Evolutionary conservation across 2,888 invertebrate species (phyloP).

Genomic region (Tetramorium bicarinatum): DNA sequence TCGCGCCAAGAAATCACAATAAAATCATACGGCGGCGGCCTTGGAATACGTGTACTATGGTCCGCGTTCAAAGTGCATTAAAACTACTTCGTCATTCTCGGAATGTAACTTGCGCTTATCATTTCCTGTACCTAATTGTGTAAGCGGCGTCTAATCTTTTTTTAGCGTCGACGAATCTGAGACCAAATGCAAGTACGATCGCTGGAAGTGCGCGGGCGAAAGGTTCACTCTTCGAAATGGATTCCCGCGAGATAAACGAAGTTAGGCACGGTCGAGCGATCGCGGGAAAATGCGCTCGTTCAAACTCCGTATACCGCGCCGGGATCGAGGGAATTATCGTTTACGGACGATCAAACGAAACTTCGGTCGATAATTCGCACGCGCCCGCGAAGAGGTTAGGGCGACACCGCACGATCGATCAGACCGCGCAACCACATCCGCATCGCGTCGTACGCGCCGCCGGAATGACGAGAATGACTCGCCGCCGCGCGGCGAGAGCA

Average conservation of each 20-base stretch:
- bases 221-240: not conserved
- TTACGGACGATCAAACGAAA: not conserved
- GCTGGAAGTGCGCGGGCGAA: not conserved
- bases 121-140: not conserved
- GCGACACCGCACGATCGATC: constrained; percentile 12
- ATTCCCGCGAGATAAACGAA: not conserved
- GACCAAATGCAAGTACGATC: not conserved
- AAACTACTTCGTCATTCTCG: not conserved
- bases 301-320: too few relatives aligned
- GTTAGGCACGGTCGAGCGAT: not conserved
- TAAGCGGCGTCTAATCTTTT: not conserved
- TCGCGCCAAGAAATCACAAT: too few relatives aligned
- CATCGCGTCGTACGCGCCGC: not conserved
- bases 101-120: not conserved
- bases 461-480: constrained; percentile 22
- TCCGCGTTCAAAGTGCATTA: not conserved
- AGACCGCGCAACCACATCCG: not conserved
- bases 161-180: not conserved
- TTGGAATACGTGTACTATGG: not conserved
- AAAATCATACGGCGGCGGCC: not conserved
- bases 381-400: constrained; percentile 49
- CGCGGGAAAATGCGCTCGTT: not conserved
- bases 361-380: not conserved
- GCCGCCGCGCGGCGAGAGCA: not conserved
- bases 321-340: not conserved